Evolutionary conservation across 2,888 invertebrate species (phyloP), one percentile per base, ranked within the genome.

Genomic region (Tetramorium bicarinatum): DNA sequence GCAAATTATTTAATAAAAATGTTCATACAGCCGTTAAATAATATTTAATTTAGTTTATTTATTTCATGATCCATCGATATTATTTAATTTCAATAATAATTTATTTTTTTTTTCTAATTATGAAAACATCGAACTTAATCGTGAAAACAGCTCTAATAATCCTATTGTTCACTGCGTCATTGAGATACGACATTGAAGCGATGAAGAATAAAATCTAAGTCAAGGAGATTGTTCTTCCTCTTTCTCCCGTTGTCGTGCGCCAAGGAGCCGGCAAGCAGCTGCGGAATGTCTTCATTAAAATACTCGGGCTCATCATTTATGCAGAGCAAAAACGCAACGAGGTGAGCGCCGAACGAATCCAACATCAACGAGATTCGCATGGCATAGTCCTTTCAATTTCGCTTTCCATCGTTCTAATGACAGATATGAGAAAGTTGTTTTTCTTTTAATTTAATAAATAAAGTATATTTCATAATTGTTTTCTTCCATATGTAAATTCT

Each of bases 271-370:
- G 91, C 91, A 88, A 91, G 90, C 93, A 88, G 87, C 88, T 91
- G 87, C 91, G 93, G 93, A 93, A 93, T 93, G 93, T 93, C 93
- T 93, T 93, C 93, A 93, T 93, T 93, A 93, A 93, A 93, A 93
- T 93, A 93, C 93, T 91, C 91, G 88, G 85, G 90, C 93, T 93
- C 93, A 93, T 93, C 93, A 93, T 93, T 93, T 93, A 93, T 93
- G 93, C 93, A 93, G 91, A 93, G 92, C 93, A 93, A 93, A 93
- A 93, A 93, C 93, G 92, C 92, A 92, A 91, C 91, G 93, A 93
- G 92, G 89, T 90, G 91, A 91, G 87, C 49, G 44, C 18, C 56
- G 66, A 80, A 82, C 85, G 79, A 80, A 44, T 59, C 52, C 61
- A 71, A 79, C 67, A 49, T 77, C 69, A 61, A 71, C 75, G 82